Conservation (phyloP, 2,888 invertebrate genomes). For the Phalera bucephala region DNA sequence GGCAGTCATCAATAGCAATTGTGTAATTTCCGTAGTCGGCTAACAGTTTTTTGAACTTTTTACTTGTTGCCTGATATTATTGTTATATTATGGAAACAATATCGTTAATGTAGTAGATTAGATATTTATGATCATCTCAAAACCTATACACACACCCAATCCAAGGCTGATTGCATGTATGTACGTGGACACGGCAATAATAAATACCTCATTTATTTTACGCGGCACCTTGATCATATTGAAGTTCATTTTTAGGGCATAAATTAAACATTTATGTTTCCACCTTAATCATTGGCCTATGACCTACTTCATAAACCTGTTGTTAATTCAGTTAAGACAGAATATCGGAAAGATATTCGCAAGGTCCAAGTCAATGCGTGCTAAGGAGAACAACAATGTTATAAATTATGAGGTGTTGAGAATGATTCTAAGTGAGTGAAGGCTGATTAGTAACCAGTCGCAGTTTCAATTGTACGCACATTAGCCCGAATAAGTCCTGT, state of each 20-base stretch:
- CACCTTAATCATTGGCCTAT: slow-evolving; percentile 10
- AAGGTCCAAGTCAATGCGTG: slow-evolving; percentile 6
- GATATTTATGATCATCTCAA: slow-evolving; percentile 26
- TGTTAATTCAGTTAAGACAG: slow-evolving; percentile 6
- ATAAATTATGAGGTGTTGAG: background rate
- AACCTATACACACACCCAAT: slow-evolving; percentile 28
- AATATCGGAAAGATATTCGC: slow-evolving; percentile 6
- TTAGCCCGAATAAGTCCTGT: too few relatives aligned
- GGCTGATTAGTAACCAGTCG: too few relatives aligned
- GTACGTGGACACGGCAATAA: slow-evolving; percentile 35
- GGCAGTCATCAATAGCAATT: too few relatives aligned
- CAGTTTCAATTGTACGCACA: too few relatives aligned
- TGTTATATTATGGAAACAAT: too few relatives aligned
- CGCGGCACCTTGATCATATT: slow-evolving; percentile 6
- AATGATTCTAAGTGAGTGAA: background rate
- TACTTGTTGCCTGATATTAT: too few relatives aligned
- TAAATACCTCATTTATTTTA: slow-evolving; percentile 8
- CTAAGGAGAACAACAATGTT: slow-evolving; percentile 1
- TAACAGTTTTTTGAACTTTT: too few relatives aligned
- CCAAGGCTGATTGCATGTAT: slow-evolving; percentile 52
- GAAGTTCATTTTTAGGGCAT: slow-evolving; percentile 6
- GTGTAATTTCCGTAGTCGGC: too few relatives aligned
- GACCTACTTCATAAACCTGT: slow-evolving; percentile 15
- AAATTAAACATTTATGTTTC: slow-evolving; percentile 2
- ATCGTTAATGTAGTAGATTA: slow-evolving; percentile 11